Conservation (phyloP, 2,888 invertebrate genomes). For the Acanthococcus lagerstroemiae region DNA sequence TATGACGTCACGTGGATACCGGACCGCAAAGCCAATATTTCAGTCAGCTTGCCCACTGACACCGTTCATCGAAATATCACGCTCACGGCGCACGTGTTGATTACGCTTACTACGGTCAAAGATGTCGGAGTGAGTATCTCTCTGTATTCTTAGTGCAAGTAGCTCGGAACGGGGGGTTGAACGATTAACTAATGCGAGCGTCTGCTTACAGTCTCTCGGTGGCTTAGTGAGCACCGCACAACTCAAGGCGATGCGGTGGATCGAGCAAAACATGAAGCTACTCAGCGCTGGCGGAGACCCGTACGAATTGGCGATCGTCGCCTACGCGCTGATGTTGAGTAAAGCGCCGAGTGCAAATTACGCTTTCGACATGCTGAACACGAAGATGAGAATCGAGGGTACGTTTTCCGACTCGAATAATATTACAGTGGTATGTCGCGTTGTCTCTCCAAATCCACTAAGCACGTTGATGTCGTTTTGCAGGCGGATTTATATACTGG, state of each 20-base stretch:
- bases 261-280: constrained; percentile 70
- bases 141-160: too few species aligned
- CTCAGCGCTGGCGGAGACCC: constrained; percentile 61
- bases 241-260: constrained; percentile 63
- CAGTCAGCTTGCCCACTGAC: constrained; percentile 49
- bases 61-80: constrained; percentile 69
- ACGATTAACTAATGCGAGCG: too few species aligned
- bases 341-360: constrained; percentile 78
- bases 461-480: constrained; percentile 22
- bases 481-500: constrained; percentile 77
- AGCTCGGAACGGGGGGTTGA: too few species aligned
- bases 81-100: constrained; percentile 85
- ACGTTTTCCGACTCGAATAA: constrained; percentile 25
- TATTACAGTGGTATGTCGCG: background rate
- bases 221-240: constrained; percentile 66
- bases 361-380: constrained; percentile 63
- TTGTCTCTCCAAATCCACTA: constrained; percentile 10
- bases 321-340: constrained; percentile 73
- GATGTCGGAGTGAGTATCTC: constrained; percentile 55
- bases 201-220: constrained; percentile 51
- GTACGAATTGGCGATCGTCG: constrained; percentile 77
- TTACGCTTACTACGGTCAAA: constrained; percentile 73
- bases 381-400: constrained; percentile 58
- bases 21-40: constrained; percentile 76
- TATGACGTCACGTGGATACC: constrained; percentile 79